Conservation (phyloP, 2,888 invertebrate genomes). For the Eupithecia centaureata region DNA sequence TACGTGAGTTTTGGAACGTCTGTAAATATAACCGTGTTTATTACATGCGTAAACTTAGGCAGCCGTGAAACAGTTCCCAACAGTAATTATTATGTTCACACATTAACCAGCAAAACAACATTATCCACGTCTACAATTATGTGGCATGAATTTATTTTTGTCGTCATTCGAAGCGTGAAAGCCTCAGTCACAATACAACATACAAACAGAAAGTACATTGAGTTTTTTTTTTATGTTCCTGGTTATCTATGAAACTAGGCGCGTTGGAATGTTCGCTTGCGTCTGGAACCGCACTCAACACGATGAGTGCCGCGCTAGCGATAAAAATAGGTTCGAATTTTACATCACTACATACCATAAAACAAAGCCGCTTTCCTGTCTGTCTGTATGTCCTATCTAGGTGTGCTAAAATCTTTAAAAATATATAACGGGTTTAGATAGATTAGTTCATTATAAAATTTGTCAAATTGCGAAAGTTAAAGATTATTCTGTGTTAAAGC, state of each 20-base stretch:
- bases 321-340: no score
- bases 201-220: conserved; percentile 13
- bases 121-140: conserved; percentile 27
- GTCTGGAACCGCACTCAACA: no score
- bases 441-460: no score
- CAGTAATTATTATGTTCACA: conserved; percentile 8
- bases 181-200: conserved; percentile 19
- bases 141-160: conserved; percentile 30
- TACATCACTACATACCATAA: no score
- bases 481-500: neutral
- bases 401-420: no score
- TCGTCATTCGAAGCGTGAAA: conserved; percentile 29
- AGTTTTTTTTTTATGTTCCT: neutral
- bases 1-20: neutral
- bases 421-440: no score
- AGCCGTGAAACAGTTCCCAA: neutral
- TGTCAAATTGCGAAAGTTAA: no score
- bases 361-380: no score
- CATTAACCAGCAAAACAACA: conserved; percentile 17
- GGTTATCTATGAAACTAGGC: no score
- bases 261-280: no score
- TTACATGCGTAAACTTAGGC: neutral
- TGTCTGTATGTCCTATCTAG: no score
- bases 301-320: no score
- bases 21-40: neutral